Evolutionary conservation across 2,797 vertebrate species (phyloP).

Genomic region (Scolopax bukidnonensis): DNA sequence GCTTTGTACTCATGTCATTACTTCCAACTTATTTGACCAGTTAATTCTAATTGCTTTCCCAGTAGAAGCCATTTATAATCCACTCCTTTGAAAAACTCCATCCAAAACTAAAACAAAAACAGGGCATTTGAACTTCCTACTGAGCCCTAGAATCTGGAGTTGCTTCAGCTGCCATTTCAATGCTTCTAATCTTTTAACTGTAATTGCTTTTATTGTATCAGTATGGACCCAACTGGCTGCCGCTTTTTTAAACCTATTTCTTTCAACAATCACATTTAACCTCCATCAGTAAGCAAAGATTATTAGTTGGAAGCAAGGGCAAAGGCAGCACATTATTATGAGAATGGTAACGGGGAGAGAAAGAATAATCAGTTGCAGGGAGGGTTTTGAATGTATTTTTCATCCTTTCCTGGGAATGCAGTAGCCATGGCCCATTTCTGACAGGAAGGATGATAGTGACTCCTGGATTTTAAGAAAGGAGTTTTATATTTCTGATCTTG

Average conservation of each 20-base stretch:
- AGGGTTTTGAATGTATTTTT: background rate
- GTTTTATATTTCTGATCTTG: background rate
- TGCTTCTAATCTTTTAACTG: background rate
- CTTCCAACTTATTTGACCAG: constrained; percentile 31
- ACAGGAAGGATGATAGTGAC: background rate
- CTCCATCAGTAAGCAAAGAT: background rate
- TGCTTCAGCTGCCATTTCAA: constrained; percentile 14
- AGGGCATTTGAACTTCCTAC: background rate
- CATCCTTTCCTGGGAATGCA: background rate
- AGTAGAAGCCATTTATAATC: constrained; percentile 36
- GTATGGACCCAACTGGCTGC: background rate
- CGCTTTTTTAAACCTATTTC: constrained; percentile 33
- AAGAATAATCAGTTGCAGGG: constrained; percentile 10
- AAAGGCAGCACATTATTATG: background rate
- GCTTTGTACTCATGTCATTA: constrained; percentile 4
- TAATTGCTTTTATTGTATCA: constrained; percentile 40
- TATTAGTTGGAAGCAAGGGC: constrained; percentile 21
- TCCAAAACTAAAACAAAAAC: constrained; percentile 22
- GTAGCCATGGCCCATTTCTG: background rate
- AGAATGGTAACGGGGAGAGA: background rate
- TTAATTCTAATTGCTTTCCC: constrained; percentile 28
- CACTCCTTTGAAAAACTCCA: background rate
- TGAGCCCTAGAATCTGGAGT: background rate
- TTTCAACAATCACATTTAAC: constrained; percentile 41
- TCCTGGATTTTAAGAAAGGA: background rate